Conservation (phyloP, 2,797 vertebrate species). For the Microchirus variegatus region DNA sequence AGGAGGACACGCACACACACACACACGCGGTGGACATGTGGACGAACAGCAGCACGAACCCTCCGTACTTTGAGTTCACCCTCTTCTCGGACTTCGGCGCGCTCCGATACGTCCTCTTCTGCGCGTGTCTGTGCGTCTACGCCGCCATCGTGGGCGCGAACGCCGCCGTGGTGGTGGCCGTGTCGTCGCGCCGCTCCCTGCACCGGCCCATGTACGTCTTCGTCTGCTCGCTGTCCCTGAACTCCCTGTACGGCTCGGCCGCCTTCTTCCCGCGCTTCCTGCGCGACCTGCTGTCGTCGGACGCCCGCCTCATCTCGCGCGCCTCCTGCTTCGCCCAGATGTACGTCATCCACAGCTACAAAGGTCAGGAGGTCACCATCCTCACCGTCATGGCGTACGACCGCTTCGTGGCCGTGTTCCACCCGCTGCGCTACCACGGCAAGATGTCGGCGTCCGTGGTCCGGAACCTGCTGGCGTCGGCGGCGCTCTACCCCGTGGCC, state of each 20-base stretch:
- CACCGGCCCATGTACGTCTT: conserved; percentile 62
- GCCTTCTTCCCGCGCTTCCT: conserved; percentile 59
- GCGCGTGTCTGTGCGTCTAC: conserved; percentile 21
- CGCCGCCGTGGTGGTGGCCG: conserved; percentile 4
- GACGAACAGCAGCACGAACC: conserved; percentile 7
- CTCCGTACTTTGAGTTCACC: conserved; percentile 16
- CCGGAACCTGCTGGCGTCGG: background rate
- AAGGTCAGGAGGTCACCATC: conserved; percentile 23
- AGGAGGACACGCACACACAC: background rate
- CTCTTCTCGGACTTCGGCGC: conserved; percentile 19
- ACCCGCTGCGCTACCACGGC: conserved; percentile 50
- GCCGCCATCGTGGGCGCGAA: conserved; percentile 25
- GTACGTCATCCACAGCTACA: conserved; percentile 39
- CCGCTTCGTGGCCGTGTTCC: conserved; percentile 48
- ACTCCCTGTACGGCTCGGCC: conserved; percentile 51
- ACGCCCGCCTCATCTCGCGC: conserved; percentile 49
- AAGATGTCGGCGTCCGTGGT: conserved; percentile 33
- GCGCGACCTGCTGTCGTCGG: conserved; percentile 46
- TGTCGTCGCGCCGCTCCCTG: conserved; percentile 37
- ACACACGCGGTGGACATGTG: background rate
- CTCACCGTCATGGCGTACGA: conserved; percentile 58
- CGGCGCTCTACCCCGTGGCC: conserved; percentile 18
- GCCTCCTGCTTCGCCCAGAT: conserved; percentile 44
- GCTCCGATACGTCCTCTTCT: conserved; percentile 25
- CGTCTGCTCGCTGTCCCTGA: conserved; percentile 44